Base-by-base conservation (phyloP, 1,140 invertebrate species). In the Mercenaria mercenaria region DNA sequence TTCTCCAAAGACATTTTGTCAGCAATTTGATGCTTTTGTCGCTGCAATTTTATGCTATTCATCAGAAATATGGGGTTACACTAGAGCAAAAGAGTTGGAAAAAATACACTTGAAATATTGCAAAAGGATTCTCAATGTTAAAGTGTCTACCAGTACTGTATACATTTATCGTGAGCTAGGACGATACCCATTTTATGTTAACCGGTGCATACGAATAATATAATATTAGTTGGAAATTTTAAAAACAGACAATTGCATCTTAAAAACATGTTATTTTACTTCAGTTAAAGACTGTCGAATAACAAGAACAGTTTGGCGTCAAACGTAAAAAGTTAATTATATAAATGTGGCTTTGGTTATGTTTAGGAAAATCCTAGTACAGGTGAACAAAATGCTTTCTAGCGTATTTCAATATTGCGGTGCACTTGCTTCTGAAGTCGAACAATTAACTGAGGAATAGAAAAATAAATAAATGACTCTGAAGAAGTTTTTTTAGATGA, bases 61-160 rank as follows among this genome's bases (percentile, higher is more conserved):
- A n/a, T n/a, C n/a, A n/a, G n/a, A n/a, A n/a, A n/a, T n/a, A 23
- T 74, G 39, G 72, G 72, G 72, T 29, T 39, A 74, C 43, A 43
- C 72, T 6, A 74, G 43, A 47, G 20, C 11, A 20, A 74, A 74
- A 20, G 72, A 74, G 2, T 43, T 74, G 23, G 72, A 74, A 41
- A 8, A 18, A 41, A 74, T 74, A 23, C 72, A 74, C 18, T 23
- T 74, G 8, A 74, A 74, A 26, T 74, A 15, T 74, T 74, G 72
- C n/a, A 74, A 74, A 74, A 41, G 39, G 39, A 6, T 61, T 6
- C n/a, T 74, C 4, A 74, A 74, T 47, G 72, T 74, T 39, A 74
- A 74, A 47, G 4, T 43, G 11, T 43, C 72, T 23, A 39, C 72
- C 8, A 74, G 72, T 29, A 74, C 20, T 47, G 72, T 74, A 23